These are phyloP conservation scores for Xestia ashworthii DNA, from an alignment of 2,888 invertebrate genomes.

Conservation along the genomic window DNA sequence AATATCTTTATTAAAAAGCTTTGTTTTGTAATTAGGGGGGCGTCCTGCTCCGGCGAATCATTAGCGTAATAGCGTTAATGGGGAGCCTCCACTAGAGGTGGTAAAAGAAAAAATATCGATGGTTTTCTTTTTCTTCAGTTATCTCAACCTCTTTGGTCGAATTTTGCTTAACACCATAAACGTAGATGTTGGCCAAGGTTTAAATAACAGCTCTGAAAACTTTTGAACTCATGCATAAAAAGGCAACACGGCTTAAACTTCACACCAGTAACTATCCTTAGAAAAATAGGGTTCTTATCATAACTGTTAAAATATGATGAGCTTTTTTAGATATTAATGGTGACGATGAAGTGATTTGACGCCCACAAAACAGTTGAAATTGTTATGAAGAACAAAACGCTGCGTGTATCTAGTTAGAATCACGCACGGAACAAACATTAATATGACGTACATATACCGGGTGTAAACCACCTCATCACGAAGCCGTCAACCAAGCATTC, in stretches of 20 bases:
- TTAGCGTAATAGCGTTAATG: conserved; percentile 88
- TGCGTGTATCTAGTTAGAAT: neutral
- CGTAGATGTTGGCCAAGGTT: neutral
- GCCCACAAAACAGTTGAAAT: neutral
- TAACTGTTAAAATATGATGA: neutral
- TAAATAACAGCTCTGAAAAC: neutral
- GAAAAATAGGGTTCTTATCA: neutral
- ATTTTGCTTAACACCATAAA: neutral
- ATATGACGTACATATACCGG: neutral
- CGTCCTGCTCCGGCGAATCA: conserved; percentile 80
- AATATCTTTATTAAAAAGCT: conserved; percentile 87
- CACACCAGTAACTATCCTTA: neutral
- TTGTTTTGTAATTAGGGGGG: conserved; percentile 87
- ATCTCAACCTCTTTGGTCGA: neutral
- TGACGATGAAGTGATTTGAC: neutral
- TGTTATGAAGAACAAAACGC: too few species aligned
- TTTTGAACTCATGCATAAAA: neutral
- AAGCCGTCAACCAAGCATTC: too few species aligned
- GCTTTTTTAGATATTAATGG: neutral
- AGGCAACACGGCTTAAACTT: neutral
- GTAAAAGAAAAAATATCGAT: conserved; percentile 44
- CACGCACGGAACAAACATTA: neutral
- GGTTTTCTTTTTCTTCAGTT: neutral
- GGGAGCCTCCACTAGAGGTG: conserved; percentile 71
- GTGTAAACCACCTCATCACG: too few species aligned